phyloP scores from a whole-genome alignment of 92 coral and sea anemone genomes.

The Paramuricea clavata region DNA sequence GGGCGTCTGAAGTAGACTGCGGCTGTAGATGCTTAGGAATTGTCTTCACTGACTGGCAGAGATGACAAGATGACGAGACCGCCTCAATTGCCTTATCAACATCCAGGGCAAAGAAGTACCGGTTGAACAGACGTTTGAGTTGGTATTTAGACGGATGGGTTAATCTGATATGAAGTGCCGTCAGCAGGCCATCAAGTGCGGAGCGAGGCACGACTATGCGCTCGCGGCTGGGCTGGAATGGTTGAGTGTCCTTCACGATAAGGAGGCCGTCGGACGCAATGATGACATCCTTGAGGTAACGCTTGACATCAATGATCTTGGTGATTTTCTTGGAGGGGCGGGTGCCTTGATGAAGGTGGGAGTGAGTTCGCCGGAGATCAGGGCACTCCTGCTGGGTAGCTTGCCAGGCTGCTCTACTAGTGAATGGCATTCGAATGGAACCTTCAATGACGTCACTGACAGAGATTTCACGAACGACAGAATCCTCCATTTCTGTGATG shows the following conservation, averaged over 20 bases:
- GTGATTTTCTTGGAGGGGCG: conserved; percentile 58
- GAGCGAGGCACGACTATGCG: conserved; percentile 28
- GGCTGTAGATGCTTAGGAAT: conserved; percentile 45
- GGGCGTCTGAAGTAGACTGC: conserved; percentile 1
- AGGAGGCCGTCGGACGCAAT: conserved; percentile 57
- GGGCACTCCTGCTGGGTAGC: conserved; percentile 58
- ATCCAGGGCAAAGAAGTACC: conserved; percentile 63
- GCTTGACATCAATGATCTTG: conserved; percentile 53
- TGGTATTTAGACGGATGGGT: conserved; percentile 60
- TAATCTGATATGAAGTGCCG: conserved; percentile 52
- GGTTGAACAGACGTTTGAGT: conserved; percentile 48
- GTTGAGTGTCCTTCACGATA: conserved; percentile 38
- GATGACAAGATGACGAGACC: conserved; percentile 53
- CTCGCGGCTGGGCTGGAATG: conserved; percentile 35
- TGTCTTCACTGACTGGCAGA: conserved; percentile 41
- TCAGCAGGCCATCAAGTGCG: conserved; percentile 35
- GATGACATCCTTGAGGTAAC: conserved; percentile 61
- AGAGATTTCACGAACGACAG: conserved; percentile 23
- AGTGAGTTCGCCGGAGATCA: conserved; percentile 58
- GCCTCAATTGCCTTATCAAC: conserved; percentile 48
- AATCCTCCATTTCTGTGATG: conserved; percentile 10
- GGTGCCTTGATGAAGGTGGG: conserved; percentile 35
- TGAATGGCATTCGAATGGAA: conserved; percentile 17
- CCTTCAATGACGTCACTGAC: conserved; percentile 29
- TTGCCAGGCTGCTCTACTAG: conserved; percentile 65